Evolutionary conservation across 1,140 invertebrate species (phyloP).

Genomic region (Mycetomoellerius zeteki): DNA sequence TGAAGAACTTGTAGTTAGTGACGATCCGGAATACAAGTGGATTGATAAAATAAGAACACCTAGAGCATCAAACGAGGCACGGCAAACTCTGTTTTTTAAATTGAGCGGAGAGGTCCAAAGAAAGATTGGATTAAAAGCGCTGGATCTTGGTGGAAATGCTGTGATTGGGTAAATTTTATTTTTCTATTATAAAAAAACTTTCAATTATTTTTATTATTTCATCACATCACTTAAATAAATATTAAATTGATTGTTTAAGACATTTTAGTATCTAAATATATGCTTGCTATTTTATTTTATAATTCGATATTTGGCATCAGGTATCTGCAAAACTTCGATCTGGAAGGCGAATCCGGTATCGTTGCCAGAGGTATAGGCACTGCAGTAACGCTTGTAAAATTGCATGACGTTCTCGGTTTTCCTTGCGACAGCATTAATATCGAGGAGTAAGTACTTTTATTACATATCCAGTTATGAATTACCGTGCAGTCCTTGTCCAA

Average conservation of each 20-base stretch:
- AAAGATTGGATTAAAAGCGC: slow-evolving; percentile 97
- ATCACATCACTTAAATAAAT: not conserved
- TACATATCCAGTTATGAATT: not conserved
- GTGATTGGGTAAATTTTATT: slow-evolving; percentile 91
- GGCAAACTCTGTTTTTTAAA: slow-evolving; percentile 98
- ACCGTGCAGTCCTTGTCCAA: not conserved
- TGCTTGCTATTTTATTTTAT: slow-evolving; percentile 1
- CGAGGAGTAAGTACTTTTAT: slow-evolving; percentile 89
- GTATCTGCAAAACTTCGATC: slow-evolving; percentile 97
- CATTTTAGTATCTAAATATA: slow-evolving; percentile 33
- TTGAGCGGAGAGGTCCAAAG: slow-evolving; percentile 97
- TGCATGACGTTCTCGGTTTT: slow-evolving; percentile 85
- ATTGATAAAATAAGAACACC: slow-evolving; percentile 99
- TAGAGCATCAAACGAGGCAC: slow-evolving; percentile 97
- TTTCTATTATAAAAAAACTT: not conserved
- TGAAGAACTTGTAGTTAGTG: slow-evolving; percentile 98
- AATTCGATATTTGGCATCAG: slow-evolving; percentile 81
- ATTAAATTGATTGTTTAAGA: slow-evolving; percentile 9
- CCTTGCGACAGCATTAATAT: slow-evolving; percentile 84
- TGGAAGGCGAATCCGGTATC: slow-evolving; percentile 98
- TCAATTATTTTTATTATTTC: not conserved
- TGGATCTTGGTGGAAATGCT: slow-evolving; percentile 97
- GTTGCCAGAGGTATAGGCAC: slow-evolving; percentile 97
- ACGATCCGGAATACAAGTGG: slow-evolving; percentile 99
- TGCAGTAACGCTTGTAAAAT: slow-evolving; percentile 92